These are phyloP conservation scores for Caradrina kadenii DNA, from an alignment of 2,888 invertebrate genomes.

Conservation along the genomic window DNA sequence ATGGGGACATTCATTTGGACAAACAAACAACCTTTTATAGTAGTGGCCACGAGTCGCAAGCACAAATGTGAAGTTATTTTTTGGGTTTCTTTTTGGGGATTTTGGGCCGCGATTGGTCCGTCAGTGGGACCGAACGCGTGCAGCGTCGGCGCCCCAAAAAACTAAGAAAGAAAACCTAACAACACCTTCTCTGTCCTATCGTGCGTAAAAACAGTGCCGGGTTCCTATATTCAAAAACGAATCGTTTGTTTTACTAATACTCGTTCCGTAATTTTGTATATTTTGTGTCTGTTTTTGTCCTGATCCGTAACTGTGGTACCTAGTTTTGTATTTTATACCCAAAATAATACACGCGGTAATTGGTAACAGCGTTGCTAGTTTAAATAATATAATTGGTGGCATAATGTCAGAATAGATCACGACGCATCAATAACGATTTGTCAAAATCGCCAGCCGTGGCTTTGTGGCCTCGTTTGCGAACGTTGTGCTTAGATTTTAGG, in stretches of 20 bases:
- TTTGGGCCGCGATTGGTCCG: no score
- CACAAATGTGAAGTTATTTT: no score
- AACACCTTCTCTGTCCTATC: no score
- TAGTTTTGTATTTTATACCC: neutral
- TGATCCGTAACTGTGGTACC: neutral
- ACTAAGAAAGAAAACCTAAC: no score
- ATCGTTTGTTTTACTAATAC: neutral
- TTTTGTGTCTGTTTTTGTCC: no score
- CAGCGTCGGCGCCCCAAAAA: no score
- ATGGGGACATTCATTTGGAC: no score
- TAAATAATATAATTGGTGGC: slow-evolving; percentile 50
- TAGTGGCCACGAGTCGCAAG: no score
- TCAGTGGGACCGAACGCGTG: no score
- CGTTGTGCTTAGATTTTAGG: slow-evolving; percentile 54
- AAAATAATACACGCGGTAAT: slow-evolving; percentile 21
- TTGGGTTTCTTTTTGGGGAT: no score
- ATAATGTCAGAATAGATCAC: slow-evolving; percentile 69
- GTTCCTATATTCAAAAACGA: neutral
- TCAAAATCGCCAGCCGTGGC: slow-evolving; percentile 71
- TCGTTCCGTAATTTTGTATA: neutral
- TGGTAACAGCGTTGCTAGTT: slow-evolving; percentile 40
- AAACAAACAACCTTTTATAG: no score
- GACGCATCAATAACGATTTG: slow-evolving; percentile 82
- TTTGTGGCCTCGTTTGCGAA: slow-evolving; percentile 55
- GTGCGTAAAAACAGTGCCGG: no score